Evolutionary conservation across 2,113 vertebrate species (phyloP).

Genomic region (Vulpes vulpes): DNA sequence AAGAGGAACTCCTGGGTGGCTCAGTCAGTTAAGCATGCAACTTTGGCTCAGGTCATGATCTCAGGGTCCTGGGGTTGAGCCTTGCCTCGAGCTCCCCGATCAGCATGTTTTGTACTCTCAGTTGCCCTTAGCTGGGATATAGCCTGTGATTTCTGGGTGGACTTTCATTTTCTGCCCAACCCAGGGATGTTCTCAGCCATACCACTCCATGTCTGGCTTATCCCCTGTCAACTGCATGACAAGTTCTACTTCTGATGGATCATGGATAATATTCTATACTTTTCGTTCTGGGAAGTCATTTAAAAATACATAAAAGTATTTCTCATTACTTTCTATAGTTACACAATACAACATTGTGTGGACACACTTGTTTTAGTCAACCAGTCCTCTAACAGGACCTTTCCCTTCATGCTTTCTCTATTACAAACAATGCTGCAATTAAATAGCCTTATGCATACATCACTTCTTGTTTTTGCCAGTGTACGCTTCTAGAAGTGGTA

Average conservation of each 20-base stretch:
- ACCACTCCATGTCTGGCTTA: background rate
- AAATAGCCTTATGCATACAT: background rate
- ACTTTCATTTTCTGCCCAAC: background rate
- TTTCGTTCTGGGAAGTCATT: background rate
- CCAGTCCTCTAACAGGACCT: background rate
- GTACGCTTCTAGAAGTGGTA: background rate
- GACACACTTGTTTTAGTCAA: background rate
- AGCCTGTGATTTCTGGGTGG: background rate
- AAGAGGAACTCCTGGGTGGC: background rate
- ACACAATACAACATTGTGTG: background rate
- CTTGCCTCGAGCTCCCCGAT: no score
- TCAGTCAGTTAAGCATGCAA: no score
- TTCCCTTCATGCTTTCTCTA: background rate
- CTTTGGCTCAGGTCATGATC: no score
- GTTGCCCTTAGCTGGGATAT: background rate
- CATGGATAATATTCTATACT: background rate
- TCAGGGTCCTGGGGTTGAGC: no score
- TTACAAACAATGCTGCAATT: slow-evolving; percentile 9
- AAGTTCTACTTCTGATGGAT: background rate
- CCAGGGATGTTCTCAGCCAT: background rate
- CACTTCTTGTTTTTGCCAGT: background rate
- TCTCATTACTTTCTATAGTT: background rate
- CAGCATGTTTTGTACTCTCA: background rate
- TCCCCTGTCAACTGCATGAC: background rate
- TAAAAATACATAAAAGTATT: slow-evolving; percentile 16